These are phyloP conservation scores for Drosophila insularis DNA, from an alignment of 1,140 invertebrate genomes.

Conservation along the genomic window DNA sequence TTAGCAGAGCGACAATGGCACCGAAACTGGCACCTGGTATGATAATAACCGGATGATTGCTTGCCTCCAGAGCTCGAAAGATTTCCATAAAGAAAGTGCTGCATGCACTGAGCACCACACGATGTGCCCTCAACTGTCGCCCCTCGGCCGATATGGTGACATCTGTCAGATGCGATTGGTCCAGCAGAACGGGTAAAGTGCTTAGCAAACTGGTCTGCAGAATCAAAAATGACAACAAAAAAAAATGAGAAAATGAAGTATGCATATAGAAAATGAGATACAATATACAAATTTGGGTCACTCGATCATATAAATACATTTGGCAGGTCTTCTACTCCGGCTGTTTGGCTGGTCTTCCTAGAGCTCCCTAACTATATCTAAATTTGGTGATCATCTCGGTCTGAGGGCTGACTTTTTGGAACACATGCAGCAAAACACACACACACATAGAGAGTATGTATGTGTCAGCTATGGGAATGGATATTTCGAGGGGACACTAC, in stretches of 20 bases:
- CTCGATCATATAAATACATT: constrained; percentile 55
- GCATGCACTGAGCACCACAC: constrained; percentile 94
- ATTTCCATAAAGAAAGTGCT: constrained; percentile 96
- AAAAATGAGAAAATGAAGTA: no score
- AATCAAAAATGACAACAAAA: no score
- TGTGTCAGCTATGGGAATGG: constrained; percentile 5
- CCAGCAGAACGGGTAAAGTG: constrained; percentile 91
- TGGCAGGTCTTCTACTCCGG: constrained; percentile 12
- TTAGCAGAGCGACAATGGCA: constrained; percentile 91
- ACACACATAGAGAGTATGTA: background rate
- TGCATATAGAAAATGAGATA: constrained; percentile 12
- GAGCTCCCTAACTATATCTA: constrained; percentile 15
- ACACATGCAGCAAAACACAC: background rate
- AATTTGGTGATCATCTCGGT: constrained; percentile 17
- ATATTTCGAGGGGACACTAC: constrained; percentile 32
- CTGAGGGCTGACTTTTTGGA: constrained; percentile 8
- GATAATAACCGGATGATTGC: constrained; percentile 92
- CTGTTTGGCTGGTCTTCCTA: background rate
- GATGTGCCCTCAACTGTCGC: constrained; percentile 90
- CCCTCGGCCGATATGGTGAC: constrained; percentile 94
- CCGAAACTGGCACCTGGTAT: constrained; percentile 91
- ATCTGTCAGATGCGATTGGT: constrained; percentile 93
- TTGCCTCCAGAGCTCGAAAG: constrained; percentile 88
- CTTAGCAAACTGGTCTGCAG: constrained; percentile 89
- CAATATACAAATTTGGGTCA: constrained; percentile 39